Evolutionary conservation across 1,140 invertebrate species (phyloP).

Genomic region (Stegodyphus dumicola): DNA sequence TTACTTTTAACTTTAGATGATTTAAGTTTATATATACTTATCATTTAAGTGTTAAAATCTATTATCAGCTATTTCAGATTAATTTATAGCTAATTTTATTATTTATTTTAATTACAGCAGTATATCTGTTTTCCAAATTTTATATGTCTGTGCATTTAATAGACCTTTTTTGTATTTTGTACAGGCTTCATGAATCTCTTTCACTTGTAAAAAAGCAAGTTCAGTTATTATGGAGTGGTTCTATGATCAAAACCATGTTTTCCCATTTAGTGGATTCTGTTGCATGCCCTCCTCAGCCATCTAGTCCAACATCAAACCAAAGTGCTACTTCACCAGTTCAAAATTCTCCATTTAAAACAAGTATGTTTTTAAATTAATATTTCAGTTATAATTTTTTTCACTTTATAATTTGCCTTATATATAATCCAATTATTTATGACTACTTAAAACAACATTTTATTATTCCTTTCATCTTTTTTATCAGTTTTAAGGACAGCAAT

Average conservation of each 20-base stretch:
- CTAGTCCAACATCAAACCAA: slow-evolving; percentile 46
- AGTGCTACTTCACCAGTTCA: slow-evolving; percentile 40
- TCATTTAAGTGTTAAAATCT: no score
- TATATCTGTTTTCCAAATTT: slow-evolving; percentile 62
- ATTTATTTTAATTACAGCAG: background rate
- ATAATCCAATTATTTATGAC: no score
- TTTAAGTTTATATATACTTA: no score
- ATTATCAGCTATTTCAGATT: no score
- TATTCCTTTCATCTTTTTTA: no score
- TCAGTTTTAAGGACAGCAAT: no score
- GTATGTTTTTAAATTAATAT: background rate
- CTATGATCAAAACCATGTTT: slow-evolving; percentile 73
- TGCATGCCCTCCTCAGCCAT: slow-evolving; percentile 22
- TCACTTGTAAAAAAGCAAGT: slow-evolving; percentile 83
- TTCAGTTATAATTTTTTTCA: background rate
- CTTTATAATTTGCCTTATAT: no score
- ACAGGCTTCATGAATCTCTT: slow-evolving; percentile 86
- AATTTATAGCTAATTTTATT: no score
- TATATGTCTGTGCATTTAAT: no score
- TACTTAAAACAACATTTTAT: no score
- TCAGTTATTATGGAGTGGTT: slow-evolving; percentile 84
- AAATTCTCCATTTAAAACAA: slow-evolving; percentile 52
- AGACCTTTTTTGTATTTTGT: no score
- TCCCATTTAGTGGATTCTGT: slow-evolving; percentile 66
- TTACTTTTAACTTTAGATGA: no score